phyloP scores from a whole-genome alignment of 2,888 invertebrate species.

The Drosophila lacicola region DNA sequence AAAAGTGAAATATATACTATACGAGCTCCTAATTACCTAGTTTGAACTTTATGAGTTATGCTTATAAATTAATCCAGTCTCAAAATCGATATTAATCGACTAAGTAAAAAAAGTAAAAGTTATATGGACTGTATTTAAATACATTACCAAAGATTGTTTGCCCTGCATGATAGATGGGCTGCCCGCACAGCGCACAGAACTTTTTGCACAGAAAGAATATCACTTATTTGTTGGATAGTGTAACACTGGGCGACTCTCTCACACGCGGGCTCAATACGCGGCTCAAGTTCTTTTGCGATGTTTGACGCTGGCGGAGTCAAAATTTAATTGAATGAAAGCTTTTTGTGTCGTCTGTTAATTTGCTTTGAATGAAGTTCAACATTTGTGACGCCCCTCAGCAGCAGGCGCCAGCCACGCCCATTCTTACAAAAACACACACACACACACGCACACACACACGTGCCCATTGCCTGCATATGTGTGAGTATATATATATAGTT shows the following conservation, averaged over 20 bases:
- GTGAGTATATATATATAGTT: slow-evolving; percentile 45
- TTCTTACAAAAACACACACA: neutral
- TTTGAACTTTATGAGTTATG: too few species aligned
- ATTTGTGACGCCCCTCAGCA: slow-evolving; percentile 34
- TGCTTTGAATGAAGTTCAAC: slow-evolving; percentile 70
- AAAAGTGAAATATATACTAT: too few species aligned
- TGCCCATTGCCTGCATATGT: slow-evolving; percentile 13
- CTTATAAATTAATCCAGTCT: too few species aligned
- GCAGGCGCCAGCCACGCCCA: slow-evolving; percentile 17
- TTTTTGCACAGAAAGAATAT: too few species aligned
- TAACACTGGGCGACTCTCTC: slow-evolving; percentile 15
- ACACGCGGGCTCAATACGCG: slow-evolving; percentile 1
- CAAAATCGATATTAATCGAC: too few species aligned
- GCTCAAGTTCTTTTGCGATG: slow-evolving; percentile 17
- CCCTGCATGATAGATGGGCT: too few species aligned
- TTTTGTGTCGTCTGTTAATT: slow-evolving; percentile 75
- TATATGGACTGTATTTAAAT: too few species aligned
- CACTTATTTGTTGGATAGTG: slow-evolving; percentile 11
- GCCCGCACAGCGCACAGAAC: too few species aligned
- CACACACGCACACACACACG: neutral
- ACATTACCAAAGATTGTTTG: too few species aligned
- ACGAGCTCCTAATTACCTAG: too few species aligned
- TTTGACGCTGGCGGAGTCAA: slow-evolving; percentile 39
- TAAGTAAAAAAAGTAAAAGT: too few species aligned
- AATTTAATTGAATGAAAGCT: slow-evolving; percentile 78